Base-by-base conservation (phyloP, 1,140 invertebrate species). In the Hyphantria cunea region DNA sequence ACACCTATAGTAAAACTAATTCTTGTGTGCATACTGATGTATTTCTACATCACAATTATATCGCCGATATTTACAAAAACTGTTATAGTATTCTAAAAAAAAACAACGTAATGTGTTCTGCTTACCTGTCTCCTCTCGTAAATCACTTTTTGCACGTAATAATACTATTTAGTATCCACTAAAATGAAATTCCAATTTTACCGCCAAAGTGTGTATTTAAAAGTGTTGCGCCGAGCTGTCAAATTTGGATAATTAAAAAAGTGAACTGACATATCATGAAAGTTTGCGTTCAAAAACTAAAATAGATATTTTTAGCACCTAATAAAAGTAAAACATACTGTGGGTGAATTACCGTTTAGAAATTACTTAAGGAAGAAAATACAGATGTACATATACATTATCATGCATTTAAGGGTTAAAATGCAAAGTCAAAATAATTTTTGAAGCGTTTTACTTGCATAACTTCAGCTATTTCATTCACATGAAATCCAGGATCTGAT, bases 391-490 rank as follows among this genome's bases (percentile, higher is more conserved):
- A 67, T 56, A 55, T 61, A 72, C 70, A 66, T 69, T 63, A 66
- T 69, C 41, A 73, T 73, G 60, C 60, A 70, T 67, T 69, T 69
- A 72, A 66, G 64, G 64, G 69, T 45, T 72, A 64, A 68, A 6
- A 48, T 55, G 33, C 33, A n/a, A n/a, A n/a, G n/a, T n/a, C n/a
- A n/a, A n/a, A n/a, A n/a, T n/a, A n/a, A n/a, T 82, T 86, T 50
- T 81, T 74, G 63, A 90, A 91, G 39, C 87, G 52, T 66, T 87
- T 88, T 10, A 88, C 52, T 45, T 78, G 54, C 85, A 91, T 91
- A 32, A 82, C 37, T 53, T 58, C 68, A 61, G 74, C 66, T 48
- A 91, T 80, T 61, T 80, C 80, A 48, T 71, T 33, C 64, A 86
- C 81, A 58, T 71, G 45, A 37, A 90, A 76, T 66, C 80, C 72